Evolutionary conservation across 1,140 invertebrate genomes (phyloP).

Genomic region (Eulimnadia texana): DNA sequence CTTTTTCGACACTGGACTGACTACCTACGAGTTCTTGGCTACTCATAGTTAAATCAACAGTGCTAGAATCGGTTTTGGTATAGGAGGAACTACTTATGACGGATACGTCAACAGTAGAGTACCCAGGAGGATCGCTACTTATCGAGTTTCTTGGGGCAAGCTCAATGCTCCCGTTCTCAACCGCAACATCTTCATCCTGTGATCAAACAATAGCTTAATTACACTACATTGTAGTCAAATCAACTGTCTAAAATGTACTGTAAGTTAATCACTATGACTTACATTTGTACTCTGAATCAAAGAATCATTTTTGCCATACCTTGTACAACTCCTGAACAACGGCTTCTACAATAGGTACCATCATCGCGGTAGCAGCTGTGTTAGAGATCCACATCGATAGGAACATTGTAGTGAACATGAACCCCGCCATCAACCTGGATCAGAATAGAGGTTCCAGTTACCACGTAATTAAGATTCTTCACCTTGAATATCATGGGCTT

Average conservation of each 20-base stretch:
- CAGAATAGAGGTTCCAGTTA: neutral
- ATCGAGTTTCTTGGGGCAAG: neutral
- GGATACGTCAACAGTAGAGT: neutral
- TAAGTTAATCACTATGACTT: neutral
- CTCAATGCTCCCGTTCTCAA: neutral
- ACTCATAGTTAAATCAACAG: neutral
- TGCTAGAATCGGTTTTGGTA: neutral
- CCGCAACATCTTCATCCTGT: neutral
- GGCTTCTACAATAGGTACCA: constrained; percentile 33
- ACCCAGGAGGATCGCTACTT: neutral
- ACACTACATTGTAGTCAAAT: neutral
- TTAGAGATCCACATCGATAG: constrained; percentile 36
- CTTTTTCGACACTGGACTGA: neutral
- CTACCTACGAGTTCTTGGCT: neutral
- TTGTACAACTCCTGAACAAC: constrained; percentile 23
- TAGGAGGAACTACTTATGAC: neutral
- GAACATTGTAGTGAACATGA: constrained; percentile 35
- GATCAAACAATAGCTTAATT: neutral
- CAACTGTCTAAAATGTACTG: neutral
- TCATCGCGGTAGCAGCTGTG: constrained; percentile 24
- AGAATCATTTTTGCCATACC: constrained; percentile 17
- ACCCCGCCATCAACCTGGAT: constrained; percentile 30
- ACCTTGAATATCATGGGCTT: constrained; percentile 6
- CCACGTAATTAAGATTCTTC: neutral
- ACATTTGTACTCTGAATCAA: neutral